These are phyloP conservation scores for Stigmatopora nigra DNA, from an alignment of 2,113 vertebrate species.

Conservation along the genomic window DNA sequence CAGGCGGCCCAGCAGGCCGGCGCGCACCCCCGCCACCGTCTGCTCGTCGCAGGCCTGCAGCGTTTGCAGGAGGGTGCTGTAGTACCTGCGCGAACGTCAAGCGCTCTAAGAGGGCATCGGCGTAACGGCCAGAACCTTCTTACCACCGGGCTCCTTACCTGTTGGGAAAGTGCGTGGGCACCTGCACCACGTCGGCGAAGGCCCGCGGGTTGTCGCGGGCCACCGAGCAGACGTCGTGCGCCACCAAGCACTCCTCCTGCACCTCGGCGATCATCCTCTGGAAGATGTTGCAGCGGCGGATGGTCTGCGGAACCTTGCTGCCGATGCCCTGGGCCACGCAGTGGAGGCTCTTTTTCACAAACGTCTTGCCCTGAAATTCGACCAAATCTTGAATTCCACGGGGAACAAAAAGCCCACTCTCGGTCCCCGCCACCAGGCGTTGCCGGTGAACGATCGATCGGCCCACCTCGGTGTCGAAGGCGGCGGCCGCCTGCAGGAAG, in stretches of 20 bases:
- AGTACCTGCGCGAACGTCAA: slow-evolving; percentile 72
- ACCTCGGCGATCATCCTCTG: slow-evolving; percentile 94
- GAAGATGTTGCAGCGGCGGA: slow-evolving; percentile 87
- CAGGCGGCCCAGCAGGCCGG: slow-evolving; percentile 78
- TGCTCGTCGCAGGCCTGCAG: slow-evolving; percentile 83
- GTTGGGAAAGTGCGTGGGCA: slow-evolving; percentile 86
- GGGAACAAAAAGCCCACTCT: too few relatives aligned
- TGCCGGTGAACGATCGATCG: not conserved
- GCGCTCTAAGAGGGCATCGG: too few relatives aligned
- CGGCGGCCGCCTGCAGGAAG: slow-evolving; percentile 86
- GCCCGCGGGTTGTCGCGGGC: slow-evolving; percentile 81
- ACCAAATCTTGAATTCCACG: too few relatives aligned
- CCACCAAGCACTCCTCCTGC: slow-evolving; percentile 90
- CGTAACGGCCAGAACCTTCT: too few relatives aligned
- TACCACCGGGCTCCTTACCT: slow-evolving; percentile 61
- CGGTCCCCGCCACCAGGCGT: too few relatives aligned
- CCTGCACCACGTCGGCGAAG: slow-evolving; percentile 87
- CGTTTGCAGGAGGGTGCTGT: slow-evolving; percentile 84
- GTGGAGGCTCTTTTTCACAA: slow-evolving; percentile 93
- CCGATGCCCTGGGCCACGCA: slow-evolving; percentile 86
- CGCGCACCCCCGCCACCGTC: slow-evolving; percentile 78
- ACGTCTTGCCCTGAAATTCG: slow-evolving; percentile 81
- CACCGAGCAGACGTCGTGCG: slow-evolving; percentile 81
- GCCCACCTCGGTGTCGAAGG: slow-evolving; percentile 91
- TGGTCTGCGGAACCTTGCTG: slow-evolving; percentile 82